Conservation (phyloP, 1,140 invertebrate genomes). For the Idris sp. region DNA sequence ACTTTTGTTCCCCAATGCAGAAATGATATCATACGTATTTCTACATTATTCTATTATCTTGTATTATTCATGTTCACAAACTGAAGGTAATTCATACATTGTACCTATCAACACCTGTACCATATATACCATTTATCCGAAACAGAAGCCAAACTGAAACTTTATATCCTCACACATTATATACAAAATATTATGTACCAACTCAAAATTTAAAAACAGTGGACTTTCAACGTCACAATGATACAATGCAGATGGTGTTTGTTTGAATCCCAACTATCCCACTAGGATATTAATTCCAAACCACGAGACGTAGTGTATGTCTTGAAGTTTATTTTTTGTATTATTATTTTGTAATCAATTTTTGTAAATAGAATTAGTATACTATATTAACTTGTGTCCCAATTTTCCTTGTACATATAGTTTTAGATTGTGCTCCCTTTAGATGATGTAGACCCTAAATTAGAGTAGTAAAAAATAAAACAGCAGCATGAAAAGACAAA, state of each 20-base stretch:
- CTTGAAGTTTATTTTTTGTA: constrained; percentile 14
- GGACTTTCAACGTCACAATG: constrained; percentile 48
- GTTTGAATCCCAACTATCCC: constrained; percentile 22
- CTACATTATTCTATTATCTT: constrained; percentile 15
- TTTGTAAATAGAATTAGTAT: too few species aligned
- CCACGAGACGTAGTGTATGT: constrained; percentile 19
- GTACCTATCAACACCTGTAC: too few species aligned
- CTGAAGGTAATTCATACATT: too few species aligned
- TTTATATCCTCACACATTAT: not conserved
- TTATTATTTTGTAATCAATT: too few species aligned
- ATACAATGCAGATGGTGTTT: constrained; percentile 25
- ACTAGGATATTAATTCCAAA: too few species aligned
- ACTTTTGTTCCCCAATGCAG: constrained; percentile 13
- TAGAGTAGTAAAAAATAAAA: constrained; percentile 12
- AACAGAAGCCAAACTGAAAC: constrained; percentile 3
- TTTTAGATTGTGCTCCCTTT: constrained; percentile 27
- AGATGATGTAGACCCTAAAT: constrained; percentile 26
- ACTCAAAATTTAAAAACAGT: constrained; percentile 42
- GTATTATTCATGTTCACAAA: too few species aligned
- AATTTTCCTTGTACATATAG: constrained; percentile 30
- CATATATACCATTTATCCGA: constrained; percentile 3
- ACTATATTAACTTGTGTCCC: too few species aligned
- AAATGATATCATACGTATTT: constrained; percentile 16
- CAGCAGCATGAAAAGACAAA: too few species aligned
- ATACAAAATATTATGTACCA: not conserved